Evolutionary conservation across 2,888 invertebrate species (phyloP).

Genomic region (Sipunculus nudus): DNA sequence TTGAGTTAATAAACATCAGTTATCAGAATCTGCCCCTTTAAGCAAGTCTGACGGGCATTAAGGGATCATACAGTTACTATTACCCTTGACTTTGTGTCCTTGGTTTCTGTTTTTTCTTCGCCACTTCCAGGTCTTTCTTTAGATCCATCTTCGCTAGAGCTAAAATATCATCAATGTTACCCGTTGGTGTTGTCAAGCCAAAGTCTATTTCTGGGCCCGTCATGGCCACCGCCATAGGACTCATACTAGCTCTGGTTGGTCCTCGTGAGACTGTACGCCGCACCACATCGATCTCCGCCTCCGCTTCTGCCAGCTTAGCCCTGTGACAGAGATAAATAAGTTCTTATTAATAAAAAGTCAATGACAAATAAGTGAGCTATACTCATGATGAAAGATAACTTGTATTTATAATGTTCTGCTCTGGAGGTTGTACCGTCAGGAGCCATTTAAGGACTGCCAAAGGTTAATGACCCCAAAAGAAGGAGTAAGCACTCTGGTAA

Average conservation of each 20-base stretch:
- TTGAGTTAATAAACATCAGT: no score
- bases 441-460: no score
- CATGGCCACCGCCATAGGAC: constrained; percentile 21
- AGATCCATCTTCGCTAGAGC: constrained; percentile 84
- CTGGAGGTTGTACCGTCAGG: no score
- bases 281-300: constrained; percentile 79
- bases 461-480: no score
- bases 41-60: no score
- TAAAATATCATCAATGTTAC: constrained; percentile 69
- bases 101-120: constrained; percentile 51
- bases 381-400: no score
- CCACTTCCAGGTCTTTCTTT: constrained; percentile 57
- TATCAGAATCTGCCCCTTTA: no score
- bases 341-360: constrained; percentile 21
- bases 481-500: no score
- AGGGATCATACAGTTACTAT: constrained; percentile 7
- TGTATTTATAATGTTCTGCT: no score
- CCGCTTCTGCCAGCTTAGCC: constrained; percentile 88
- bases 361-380: constrained; percentile 9
- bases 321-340: constrained; percentile 45
- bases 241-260: constrained; percentile 42
- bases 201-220: no score
- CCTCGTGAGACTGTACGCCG: constrained; percentile 51
- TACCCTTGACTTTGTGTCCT: constrained; percentile 38
- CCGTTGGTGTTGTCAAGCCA: background rate